phyloP scores from a whole-genome alignment of 2,888 invertebrate species.

The Drosophila colorata region DNA sequence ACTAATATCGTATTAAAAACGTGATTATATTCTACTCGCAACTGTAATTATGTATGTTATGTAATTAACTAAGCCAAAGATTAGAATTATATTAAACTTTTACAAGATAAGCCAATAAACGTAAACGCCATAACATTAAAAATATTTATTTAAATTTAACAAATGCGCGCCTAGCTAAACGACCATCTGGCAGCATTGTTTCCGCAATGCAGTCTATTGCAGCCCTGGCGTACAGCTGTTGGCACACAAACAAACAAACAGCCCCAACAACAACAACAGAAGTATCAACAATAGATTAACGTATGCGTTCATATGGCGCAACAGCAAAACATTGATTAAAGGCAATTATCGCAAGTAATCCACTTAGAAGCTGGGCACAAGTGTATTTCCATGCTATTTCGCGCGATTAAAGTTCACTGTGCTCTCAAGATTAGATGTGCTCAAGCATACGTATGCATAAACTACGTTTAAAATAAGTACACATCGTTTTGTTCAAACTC shows the following conservation, averaged over 20 bases:
- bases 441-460: constrained; percentile 18
- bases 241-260: constrained; percentile 35
- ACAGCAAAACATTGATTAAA: constrained; percentile 46
- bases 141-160: constrained; percentile 3
- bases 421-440: constrained; percentile 47
- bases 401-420: constrained; percentile 51
- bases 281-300: constrained; percentile 39
- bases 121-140: neutral
- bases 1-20: constrained; percentile 61
- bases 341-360: constrained; percentile 39
- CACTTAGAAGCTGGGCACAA: constrained; percentile 20
- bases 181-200: constrained; percentile 22
- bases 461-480: constrained; percentile 24
- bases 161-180: neutral
- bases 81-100: constrained; percentile 44
- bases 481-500: constrained; percentile 18
- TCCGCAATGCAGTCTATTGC: neutral
- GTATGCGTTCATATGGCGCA: constrained; percentile 19
- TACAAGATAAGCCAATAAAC: constrained; percentile 44
- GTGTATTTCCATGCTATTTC: constrained; percentile 15
- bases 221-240: constrained; percentile 54
- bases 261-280: constrained; percentile 35
- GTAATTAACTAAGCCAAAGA: constrained; percentile 67
- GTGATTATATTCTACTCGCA: constrained; percentile 46
- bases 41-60: constrained; percentile 38